Conservation (phyloP, 2,113 vertebrate genomes). For the Microtus ochrogaster region DNA sequence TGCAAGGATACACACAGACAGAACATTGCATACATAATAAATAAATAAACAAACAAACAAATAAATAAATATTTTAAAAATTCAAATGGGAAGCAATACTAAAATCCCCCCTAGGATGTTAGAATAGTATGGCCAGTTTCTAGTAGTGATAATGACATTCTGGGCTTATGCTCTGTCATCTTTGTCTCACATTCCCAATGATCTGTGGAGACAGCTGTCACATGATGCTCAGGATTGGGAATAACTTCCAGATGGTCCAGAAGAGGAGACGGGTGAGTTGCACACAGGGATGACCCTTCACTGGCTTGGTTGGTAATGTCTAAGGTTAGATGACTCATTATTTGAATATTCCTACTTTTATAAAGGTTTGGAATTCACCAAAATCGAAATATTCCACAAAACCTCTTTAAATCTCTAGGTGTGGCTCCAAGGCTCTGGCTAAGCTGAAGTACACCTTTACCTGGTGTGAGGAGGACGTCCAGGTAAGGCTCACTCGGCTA, state of each 20-base stretch:
- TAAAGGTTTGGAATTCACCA: slow-evolving; percentile 3
- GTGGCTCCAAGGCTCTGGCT: background rate
- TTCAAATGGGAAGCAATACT: background rate
- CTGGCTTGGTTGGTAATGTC: background rate
- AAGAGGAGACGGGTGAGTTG: background rate
- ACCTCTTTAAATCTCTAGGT: background rate
- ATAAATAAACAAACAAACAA: too few relatives aligned
- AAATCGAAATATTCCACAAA: slow-evolving; percentile 16
- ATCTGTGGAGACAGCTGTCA: background rate
- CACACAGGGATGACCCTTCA: background rate
- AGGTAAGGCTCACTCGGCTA: background rate
- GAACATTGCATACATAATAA: too few relatives aligned
- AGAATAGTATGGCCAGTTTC: background rate
- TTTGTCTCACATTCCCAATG: background rate
- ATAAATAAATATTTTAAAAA: too few relatives aligned
- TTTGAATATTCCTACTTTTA: background rate
- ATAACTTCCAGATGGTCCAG: background rate
- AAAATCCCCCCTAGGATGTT: background rate
- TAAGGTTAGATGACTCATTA: background rate
- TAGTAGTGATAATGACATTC: background rate
- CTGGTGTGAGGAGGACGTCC: background rate
- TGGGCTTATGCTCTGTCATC: background rate
- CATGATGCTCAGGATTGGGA: background rate
- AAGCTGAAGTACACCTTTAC: background rate
- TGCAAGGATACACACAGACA: too few relatives aligned